phyloP scores from a whole-genome alignment of 2,888 invertebrate species.

The Leptarthrus brevirostris region DNA sequence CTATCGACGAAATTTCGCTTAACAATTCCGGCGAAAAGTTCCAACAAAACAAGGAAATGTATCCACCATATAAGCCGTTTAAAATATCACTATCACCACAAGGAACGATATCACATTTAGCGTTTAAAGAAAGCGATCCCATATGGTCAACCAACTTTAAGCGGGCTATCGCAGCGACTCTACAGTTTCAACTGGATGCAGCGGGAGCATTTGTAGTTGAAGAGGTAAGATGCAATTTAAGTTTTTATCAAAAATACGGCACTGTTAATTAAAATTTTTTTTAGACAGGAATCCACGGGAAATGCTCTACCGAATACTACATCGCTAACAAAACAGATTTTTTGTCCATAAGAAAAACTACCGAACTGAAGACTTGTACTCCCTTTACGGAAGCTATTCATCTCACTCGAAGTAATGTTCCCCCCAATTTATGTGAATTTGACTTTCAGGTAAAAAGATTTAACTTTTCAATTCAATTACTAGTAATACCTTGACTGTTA shows the following conservation, averaged over 20 bases:
- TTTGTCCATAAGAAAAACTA: conserved; percentile 65
- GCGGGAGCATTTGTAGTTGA: conserved; percentile 66
- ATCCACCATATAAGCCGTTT: conserved; percentile 66
- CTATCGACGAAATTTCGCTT: conserved; percentile 65
- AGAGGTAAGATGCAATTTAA: conserved; percentile 61
- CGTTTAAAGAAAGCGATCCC: conserved; percentile 69
- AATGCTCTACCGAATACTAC: conserved; percentile 69
- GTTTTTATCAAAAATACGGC: not conserved
- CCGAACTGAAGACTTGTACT: conserved; percentile 64
- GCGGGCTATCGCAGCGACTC: conserved; percentile 74
- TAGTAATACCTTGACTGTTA: not conserved
- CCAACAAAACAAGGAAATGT: conserved; percentile 66
- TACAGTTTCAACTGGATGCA: conserved; percentile 71
- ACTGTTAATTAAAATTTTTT: conserved; percentile 47
- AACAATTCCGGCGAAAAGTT: conserved; percentile 67
- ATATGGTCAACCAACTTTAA: conserved; percentile 77
- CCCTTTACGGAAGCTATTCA: conserved; percentile 66
- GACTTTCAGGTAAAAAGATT: conserved; percentile 60
- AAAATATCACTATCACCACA: conserved; percentile 62
- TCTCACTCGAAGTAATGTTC: conserved; percentile 65
- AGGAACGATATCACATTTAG: conserved; percentile 64
- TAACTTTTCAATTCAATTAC: too few species aligned
- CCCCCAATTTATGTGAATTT: conserved; percentile 65
- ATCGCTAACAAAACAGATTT: conserved; percentile 65
- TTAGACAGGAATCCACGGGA: conserved; percentile 72